Evolutionary conservation across 2,113 vertebrate genomes (phyloP).

Genomic region (Tyto alba): DNA sequence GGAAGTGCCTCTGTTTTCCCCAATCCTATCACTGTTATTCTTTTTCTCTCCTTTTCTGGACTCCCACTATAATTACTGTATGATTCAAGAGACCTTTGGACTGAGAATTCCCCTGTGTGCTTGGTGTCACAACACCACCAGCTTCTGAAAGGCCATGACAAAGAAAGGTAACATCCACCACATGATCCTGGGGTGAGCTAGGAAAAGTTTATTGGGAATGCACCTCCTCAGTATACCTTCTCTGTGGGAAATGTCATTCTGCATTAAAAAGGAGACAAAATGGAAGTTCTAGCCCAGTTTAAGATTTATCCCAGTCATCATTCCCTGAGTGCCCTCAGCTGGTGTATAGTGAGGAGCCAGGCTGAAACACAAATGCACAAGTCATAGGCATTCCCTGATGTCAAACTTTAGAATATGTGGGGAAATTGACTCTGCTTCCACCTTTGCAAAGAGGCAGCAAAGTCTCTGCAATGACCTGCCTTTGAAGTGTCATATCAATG

Average conservation of each 20-base stretch:
- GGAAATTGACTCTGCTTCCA: background rate
- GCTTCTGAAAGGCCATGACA: background rate
- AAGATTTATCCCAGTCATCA: background rate
- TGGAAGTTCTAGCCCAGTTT: background rate
- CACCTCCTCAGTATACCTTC: background rate
- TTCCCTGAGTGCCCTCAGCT: background rate
- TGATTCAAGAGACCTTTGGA: background rate
- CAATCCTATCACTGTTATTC: background rate
- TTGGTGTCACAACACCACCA: background rate
- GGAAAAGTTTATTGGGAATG: background rate
- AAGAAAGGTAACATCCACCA: background rate
- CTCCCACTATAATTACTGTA: background rate
- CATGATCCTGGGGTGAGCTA: background rate
- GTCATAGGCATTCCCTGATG: background rate
- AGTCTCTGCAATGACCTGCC: background rate
- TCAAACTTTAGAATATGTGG: background rate
- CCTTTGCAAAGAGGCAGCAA: background rate
- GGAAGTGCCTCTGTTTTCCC: background rate
- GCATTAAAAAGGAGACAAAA: background rate
- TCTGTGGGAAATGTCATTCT: background rate
- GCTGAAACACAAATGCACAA: background rate
- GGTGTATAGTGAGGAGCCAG: rapidly evolving
- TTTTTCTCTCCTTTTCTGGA: background rate
- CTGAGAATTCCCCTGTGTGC: background rate
- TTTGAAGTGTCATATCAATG: background rate